Evolutionary conservation across 2,797 vertebrate species (phyloP).

Genomic region (Chelonia mydas): DNA sequence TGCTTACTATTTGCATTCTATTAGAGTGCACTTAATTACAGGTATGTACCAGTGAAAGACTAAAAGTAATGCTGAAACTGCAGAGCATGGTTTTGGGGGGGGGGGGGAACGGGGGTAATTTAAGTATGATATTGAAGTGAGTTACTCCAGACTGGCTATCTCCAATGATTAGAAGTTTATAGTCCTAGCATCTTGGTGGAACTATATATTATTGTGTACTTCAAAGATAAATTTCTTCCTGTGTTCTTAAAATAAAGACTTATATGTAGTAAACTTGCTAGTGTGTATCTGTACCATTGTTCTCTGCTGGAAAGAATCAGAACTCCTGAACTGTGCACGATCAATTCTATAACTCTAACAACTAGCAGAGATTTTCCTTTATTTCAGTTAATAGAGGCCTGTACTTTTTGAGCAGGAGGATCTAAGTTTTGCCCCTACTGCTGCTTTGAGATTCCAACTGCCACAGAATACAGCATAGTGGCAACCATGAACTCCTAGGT

Average conservation of each 20-base stretch:
- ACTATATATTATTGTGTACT: not conserved
- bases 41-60: rapidly evolving
- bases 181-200: not conserved
- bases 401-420: not conserved
- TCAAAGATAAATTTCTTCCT: not conserved
- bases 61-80: not conserved
- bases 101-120: not conserved
- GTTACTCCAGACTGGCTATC: not conserved
- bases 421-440: not conserved
- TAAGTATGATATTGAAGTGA: not conserved
- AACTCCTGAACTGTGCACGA: not conserved
- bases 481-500: not conserved
- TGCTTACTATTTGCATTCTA: not conserved
- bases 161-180: not conserved
- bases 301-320: not conserved
- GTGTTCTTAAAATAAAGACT: rapidly evolving
- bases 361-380: not conserved
- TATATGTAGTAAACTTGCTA: not conserved
- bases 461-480: not conserved
- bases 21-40: not conserved
- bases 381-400: not conserved
- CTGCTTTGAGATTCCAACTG: not conserved
- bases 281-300: rapidly evolving
- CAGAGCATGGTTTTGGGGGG: not conserved
- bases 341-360: not conserved